Percentiles rank a stretch among this genome's conserved stretches.
These are phyloP conservation scores for Triplophysa bombifrons DNA, from an alignment of 2,797 vertebrate genomes.

Conservation along the genomic window DNA sequence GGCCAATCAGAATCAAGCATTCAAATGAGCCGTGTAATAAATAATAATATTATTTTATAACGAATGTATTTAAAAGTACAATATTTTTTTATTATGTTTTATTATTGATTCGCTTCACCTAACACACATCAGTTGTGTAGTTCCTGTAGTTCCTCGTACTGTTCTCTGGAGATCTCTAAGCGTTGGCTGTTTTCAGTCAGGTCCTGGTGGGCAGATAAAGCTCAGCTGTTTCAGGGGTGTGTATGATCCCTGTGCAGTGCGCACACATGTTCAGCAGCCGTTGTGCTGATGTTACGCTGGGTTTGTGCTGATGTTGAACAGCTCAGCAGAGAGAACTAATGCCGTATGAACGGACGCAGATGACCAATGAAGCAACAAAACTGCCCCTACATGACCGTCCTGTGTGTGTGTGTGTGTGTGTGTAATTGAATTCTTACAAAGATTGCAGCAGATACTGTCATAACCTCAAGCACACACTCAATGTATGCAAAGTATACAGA, in stretches of 20 bases:
- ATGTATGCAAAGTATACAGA: not conserved
- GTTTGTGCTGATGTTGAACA: slow-evolving; percentile 65
- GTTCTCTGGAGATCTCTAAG: too few relatives aligned
- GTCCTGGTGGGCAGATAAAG: slow-evolving; percentile 9
- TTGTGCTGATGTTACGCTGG: slow-evolving; percentile 53
- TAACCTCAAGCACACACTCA: not conserved
- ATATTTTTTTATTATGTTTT: too few relatives aligned
- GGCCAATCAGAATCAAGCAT: too few relatives aligned
- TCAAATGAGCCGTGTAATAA: too few relatives aligned
- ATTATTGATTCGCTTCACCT: too few relatives aligned
- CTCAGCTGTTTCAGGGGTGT: slow-evolving; percentile 10
- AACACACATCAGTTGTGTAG: too few relatives aligned
- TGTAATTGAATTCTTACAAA: too few relatives aligned
- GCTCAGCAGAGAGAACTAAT: slow-evolving; percentile 75
- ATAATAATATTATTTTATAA: too few relatives aligned
- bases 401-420: slow-evolving; percentile 45
- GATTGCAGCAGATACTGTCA: not conserved
- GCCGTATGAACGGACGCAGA: slow-evolving; percentile 69
- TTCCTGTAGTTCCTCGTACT: too few relatives aligned
- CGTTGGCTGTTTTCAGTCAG: not conserved
- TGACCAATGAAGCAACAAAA: slow-evolving; percentile 23
- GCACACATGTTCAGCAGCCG: slow-evolving; percentile 52
- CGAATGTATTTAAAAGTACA: too few relatives aligned
- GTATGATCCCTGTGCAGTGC: slow-evolving; percentile 1
- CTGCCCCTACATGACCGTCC: slow-evolving; percentile 36